A percentile compares a stretch with the other conserved stretches of the same genome.
Evolutionary conservation across 2,797 vertebrate species (phyloP).

Genomic region (Schizopygopsis pylzovi): DNA sequence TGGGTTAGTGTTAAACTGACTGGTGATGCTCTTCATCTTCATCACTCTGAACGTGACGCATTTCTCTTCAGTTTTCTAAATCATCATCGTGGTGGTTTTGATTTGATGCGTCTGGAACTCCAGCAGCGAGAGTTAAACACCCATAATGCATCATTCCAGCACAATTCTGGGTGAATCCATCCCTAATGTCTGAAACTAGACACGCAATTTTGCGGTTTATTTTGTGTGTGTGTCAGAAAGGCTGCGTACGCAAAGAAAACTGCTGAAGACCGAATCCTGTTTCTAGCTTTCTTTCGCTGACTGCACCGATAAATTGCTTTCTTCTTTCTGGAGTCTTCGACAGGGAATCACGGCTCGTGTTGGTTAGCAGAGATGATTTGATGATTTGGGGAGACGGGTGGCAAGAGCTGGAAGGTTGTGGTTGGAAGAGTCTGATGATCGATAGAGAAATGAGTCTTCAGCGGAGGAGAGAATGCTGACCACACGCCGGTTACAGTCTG

Average conservation of each 20-base stretch:
- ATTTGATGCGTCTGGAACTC: neutral
- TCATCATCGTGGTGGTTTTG: neutral
- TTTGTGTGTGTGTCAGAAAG: neutral
- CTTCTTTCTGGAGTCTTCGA: conserved; percentile 30
- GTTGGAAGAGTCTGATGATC: conserved; percentile 46
- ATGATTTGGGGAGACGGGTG: conserved; percentile 25
- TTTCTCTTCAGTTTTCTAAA: neutral
- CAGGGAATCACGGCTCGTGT: conserved; percentile 26
- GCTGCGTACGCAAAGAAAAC: neutral
- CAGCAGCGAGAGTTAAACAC: neutral
- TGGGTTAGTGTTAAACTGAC: neutral
- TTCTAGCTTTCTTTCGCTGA: neutral
- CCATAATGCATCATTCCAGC: conserved; percentile 21
- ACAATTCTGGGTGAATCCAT: neutral
- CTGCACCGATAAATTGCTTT: conserved; percentile 37
- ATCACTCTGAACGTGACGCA: neutral
- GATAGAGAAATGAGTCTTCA: conserved; percentile 22
- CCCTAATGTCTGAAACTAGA: conserved; percentile 15
- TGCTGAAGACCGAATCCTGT: conserved; percentile 4
- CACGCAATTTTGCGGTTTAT: neutral
- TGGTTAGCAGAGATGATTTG: conserved; percentile 38
- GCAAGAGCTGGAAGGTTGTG: conserved; percentile 18
- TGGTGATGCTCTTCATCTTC: neutral
- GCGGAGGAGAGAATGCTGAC: neutral
- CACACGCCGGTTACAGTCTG: neutral